Evolutionary conservation across 1,140 invertebrate species (phyloP).

Genomic region (Oscheius sp.): DNA sequence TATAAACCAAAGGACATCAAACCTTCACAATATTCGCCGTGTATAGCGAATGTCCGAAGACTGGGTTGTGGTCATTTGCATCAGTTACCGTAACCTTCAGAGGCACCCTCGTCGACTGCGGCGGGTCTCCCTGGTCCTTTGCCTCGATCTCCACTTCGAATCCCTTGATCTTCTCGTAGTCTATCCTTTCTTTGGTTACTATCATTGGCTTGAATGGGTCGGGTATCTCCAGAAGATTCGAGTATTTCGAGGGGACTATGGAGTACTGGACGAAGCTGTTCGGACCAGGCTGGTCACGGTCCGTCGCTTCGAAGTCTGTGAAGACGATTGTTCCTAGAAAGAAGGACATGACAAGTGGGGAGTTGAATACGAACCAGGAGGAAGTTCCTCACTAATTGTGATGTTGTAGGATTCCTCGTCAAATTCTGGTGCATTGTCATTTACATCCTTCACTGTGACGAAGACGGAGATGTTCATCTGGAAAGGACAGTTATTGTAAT

Average conservation of each 20-base stretch:
- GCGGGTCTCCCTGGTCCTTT: slow-evolving; percentile 45
- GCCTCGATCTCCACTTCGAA: slow-evolving; percentile 51
- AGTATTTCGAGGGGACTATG: slow-evolving; percentile 37
- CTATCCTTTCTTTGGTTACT: slow-evolving; percentile 42
- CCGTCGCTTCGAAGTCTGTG: slow-evolving; percentile 81
- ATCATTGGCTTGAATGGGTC: slow-evolving; percentile 45
- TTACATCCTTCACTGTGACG: slow-evolving; percentile 86
- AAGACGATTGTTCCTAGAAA: slow-evolving; percentile 71
- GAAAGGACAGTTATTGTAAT: too few relatives aligned
- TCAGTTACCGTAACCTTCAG: slow-evolving; percentile 47
- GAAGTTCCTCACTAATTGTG: slow-evolving; percentile 28
- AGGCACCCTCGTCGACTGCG: slow-evolving; percentile 28
- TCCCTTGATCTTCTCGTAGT: slow-evolving; percentile 42
- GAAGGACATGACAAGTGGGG: too few relatives aligned
- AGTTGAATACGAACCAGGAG: too few relatives aligned
- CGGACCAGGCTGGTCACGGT: slow-evolving; percentile 85
- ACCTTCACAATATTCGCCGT: slow-evolving; percentile 37
- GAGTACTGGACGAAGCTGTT: slow-evolving; percentile 86
- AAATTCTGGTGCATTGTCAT: slow-evolving; percentile 88
- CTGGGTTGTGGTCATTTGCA: slow-evolving; percentile 48
- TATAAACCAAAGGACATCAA: not conserved
- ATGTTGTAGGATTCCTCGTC: slow-evolving; percentile 75
- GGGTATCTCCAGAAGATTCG: slow-evolving; percentile 42
- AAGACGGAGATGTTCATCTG: slow-evolving; percentile 50
- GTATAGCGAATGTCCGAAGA: slow-evolving; percentile 41